Evolutionary conservation across 2,888 invertebrate species (phyloP), one percentile per base, ranked within the genome.

Genomic region (Chloromyia formosa): DNA sequence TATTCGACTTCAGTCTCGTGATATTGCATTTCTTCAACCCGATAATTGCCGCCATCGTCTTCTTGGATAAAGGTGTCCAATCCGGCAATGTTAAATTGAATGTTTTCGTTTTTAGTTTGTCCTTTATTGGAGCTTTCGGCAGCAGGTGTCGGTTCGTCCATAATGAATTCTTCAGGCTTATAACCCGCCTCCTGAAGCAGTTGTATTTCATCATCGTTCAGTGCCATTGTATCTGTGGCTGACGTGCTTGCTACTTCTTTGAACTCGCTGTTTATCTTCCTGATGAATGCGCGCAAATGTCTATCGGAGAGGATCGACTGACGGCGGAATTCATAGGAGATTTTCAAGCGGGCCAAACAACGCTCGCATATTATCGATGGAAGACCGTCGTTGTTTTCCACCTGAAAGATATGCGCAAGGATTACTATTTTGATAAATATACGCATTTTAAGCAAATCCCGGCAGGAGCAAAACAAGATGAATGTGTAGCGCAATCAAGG

Each of bases 221-320:
- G 72, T 12, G 18, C 22, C 7, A 53, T 66, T 0, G 68, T 45
- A 16, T 78, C 78, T n/a, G 77, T 75, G 1, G 74, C 74, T 22
- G 77, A 73, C 14, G 76, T 75, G 45, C 77, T 80, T 0, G 81
- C 77, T 0, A 83, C 82, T 75, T 81, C 79, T 69, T 82, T 79
- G 69, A 83, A 82, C 64, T 82, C 82, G 23, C 77, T 78, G 40
- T 78, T 81, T 2, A 82, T 80, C 77, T 82, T 81, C 0, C 73
- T 75, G 2, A 83, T 76, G 73, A 83, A 82, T 14, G 75, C 77
- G 49, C 79, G 79, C 58, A 83, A 73, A 73, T 81, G 82, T 16
- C 77, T 78, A 74, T 82, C 81, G 0, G 83, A 80, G 10, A 78
- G 75, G 18, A 80, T 79, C 0, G 81, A 80, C 12, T 80, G 76